Base-by-base conservation (phyloP, 2,113 vertebrate species). In the Lasiurus cinereus region DNA sequence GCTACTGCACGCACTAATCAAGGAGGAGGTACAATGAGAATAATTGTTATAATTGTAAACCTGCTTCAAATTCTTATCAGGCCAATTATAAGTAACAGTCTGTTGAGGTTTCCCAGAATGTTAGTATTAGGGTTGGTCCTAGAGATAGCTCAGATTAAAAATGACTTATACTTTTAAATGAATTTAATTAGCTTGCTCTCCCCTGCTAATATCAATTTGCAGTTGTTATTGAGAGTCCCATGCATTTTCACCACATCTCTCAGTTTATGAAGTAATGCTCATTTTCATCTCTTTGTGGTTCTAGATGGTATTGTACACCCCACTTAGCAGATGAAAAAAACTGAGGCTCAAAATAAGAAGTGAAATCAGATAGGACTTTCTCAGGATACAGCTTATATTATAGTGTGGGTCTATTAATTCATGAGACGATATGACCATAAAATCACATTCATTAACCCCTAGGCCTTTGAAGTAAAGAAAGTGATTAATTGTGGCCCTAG, bases 321-420 rank as follows among this genome's bases (percentile, higher is more conserved):
- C 36, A 36, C 7, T 74, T 73, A 64, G 31, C 24, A 62, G 33
- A 82, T 72, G 67, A 80, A 27, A 66, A 66, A 94, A 83, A 93
- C 9, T 21, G n/a, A 83, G 94, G 16, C 10, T 79, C n/a, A 15
- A 12, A 22, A 86, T 27, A 54, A 5, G 13, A 82, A 43, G 3
- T 88, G 48, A 18, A 59, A 83, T n/a, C 86, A n/a, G 18, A 46
- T 69, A 19, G 50, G 46, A 69, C 29, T 56, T 54, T 46, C 31
- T 6, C n/a, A 89, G 66, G 79, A 33, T 48, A 73, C 5, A 33
- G 59, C 54, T 82, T 36, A 74, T 15, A 29, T 15, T 15, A 11
- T 15, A 11, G 52, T 21, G 6, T 24, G 46, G 67, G 21, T 66
- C 48, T 62, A 9, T 50, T 54, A 66, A 52, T 56, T n/a, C 18